Base-by-base conservation (phyloP, 2,797 vertebrate genomes). In the Karalla daura region DNA sequence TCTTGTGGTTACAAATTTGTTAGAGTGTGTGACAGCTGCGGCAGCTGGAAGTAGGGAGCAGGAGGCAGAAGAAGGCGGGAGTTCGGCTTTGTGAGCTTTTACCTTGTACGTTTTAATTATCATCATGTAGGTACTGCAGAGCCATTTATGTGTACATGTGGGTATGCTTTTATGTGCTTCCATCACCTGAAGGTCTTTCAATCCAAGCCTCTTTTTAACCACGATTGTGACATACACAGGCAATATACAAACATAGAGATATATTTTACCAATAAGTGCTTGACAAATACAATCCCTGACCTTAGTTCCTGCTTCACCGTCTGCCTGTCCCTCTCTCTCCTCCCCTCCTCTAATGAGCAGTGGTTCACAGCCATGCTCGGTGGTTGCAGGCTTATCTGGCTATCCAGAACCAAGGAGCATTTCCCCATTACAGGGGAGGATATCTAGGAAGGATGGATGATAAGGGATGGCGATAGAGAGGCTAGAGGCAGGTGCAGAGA, bases 331-430 rank as follows among this genome's bases (percentile, higher is more conserved):
- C 44, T 52, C 32, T 70, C 27, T 46, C 72, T 66, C 45, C 65
- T 17, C 37, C 54, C 61, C 63, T 47, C 36, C 52, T 79, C 55
- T 88, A 86, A 90, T 88, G 86, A 89, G 78, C 64, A 56, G 28
- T 2, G 65, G 59, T 70, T 84, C 70, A 74, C 60, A 74, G 77
- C 56, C 76, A 68, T 66, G 78, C 68, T 65, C 41, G 32, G 67
- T 67, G 65, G 88, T 62, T 74, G 73, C 62, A 47, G 73, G 68
- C 73, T 84, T 85, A 89, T 89, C 89, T 73, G 67, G 51, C 77
- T 68, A 67, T 54, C 68, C 72, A 68, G 67, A 70, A 71, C 63
- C 67, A 70, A 59, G 75, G 65, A 81, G 85, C 83, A 81, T 86
- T 88, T 69, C 63, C 78, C 73, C 54, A 54, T 79, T 86, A 85